Evolutionary conservation across 1,140 invertebrate genomes (phyloP), one percentile per base, ranked within the genome.

Genomic region (Halictus rubicundus): DNA sequence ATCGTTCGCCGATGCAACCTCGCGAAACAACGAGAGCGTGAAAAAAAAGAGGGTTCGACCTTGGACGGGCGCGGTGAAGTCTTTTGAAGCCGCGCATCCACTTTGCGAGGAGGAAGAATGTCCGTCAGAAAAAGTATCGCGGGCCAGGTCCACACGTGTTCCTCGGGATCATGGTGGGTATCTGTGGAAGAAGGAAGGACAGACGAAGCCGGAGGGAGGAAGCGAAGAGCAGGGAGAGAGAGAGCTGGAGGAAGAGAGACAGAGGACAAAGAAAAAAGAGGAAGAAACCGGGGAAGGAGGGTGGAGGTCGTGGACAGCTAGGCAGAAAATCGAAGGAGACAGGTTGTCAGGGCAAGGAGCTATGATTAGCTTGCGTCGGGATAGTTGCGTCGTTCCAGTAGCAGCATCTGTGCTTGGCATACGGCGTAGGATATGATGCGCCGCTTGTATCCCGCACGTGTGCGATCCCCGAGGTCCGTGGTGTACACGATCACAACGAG

Each of bases 271-370:
- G 39, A 25, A 63, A 46, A 69, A 39, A 57, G 63, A 42, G 21
- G 23, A 60, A 46, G 70, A 39, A 60, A 77, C 39, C 32, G 59
- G 60, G 25, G 54, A 52, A 27, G 74, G 79, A 81, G 59, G 66
- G 70, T 70, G 80, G 72, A 84, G 82, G 81, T 84, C 71, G 83
- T 79, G 83, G 89, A 91, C 86, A 88, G 89, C 82, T 89, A 90
- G 88, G 89, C 91, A 88, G 89, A 92, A 93, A 93, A 93, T 92
- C 90, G 87, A 89, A 92, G 91, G 92, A 93, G 92, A 92, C 92
- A 93, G 92, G 92, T 93, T 93, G 92, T 93, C 92, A 93, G 89
- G 69, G 88, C 87, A 83, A 75, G 82, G 71, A 83, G 91, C 92
- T 93, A 93, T 93, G 91, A 93, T 93, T 93, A 93, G 92, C 90